Evolutionary conservation across 1,140 invertebrate genomes (phyloP).

Genomic region (Atta colombica): DNA sequence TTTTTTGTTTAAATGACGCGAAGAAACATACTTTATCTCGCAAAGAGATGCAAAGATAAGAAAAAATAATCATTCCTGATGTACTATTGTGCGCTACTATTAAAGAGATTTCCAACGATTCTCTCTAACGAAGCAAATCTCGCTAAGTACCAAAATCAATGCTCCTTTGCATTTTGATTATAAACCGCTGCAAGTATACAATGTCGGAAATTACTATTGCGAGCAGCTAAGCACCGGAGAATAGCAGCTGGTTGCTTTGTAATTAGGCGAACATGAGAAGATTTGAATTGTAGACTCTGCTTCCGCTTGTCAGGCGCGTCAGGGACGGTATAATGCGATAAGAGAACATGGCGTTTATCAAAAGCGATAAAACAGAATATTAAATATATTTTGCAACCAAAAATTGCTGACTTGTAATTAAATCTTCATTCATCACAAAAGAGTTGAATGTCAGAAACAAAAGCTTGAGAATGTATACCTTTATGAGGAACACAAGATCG

Average conservation of each 20-base stretch:
- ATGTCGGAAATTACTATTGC: conserved; percentile 59
- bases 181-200: conserved; percentile 53
- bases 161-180: conserved; percentile 55
- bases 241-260: conserved; percentile 54
- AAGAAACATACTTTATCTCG: background rate
- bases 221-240: conserved; percentile 56
- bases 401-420: background rate
- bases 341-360: conserved; percentile 2
- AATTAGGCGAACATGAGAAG: conserved; percentile 62
- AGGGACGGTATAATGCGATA: conserved; percentile 23
- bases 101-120: background rate
- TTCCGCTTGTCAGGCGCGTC: conserved; percentile 40
- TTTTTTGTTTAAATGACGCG: background rate
- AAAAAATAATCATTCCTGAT: background rate
- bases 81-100: background rate
- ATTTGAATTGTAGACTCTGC: conserved; percentile 56
- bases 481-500: background rate
- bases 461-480: background rate
- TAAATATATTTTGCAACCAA: background rate
- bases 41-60: no score
- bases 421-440: background rate
- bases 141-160: conserved; percentile 47
- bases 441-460: background rate
- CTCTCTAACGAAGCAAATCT: conserved; percentile 32
- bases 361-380: conserved; percentile 11